A percentile compares a stretch with the other conserved stretches of the same genome.
phyloP scores from a whole-genome alignment of 2,113 vertebrate genomes.

The Uria lomvia region DNA sequence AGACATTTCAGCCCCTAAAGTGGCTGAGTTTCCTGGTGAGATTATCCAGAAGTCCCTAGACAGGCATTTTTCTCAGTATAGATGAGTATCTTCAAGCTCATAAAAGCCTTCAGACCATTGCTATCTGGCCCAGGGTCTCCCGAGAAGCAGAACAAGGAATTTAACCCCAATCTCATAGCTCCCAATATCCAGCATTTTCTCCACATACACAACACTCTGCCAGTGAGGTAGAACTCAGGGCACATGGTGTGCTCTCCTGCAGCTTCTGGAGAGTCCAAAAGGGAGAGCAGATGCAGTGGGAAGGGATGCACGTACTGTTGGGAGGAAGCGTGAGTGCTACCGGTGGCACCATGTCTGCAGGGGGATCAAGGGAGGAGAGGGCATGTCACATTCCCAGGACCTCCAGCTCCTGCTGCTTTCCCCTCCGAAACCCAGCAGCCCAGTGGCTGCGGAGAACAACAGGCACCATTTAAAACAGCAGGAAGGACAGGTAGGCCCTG shows the following conservation, averaged over 20 bases:
- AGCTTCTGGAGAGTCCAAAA: not conserved
- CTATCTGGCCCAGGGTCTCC: not conserved
- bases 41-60: not conserved
- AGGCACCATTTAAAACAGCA: accelerated
- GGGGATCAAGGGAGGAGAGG: not conserved
- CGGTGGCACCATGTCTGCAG: accelerated
- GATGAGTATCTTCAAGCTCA: not conserved
- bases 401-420: not conserved
- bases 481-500: not conserved
- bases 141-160: not conserved
- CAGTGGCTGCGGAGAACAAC: not conserved
- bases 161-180: not conserved
- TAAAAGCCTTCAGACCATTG: not conserved
- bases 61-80: not conserved
- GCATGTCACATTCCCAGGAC: not conserved
- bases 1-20: not conserved
- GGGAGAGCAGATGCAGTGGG: accelerated
- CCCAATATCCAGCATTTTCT: not conserved
- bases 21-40: not conserved
- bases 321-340: accelerated
- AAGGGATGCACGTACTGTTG: accelerated
- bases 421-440: not conserved
- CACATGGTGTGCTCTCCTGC: not conserved
- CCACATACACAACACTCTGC: not conserved
- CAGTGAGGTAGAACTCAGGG: accelerated